Evolutionary conservation across 2,888 invertebrate species (phyloP), one percentile per base, ranked within the genome.

Genomic region (Polydrusus cervinus): DNA sequence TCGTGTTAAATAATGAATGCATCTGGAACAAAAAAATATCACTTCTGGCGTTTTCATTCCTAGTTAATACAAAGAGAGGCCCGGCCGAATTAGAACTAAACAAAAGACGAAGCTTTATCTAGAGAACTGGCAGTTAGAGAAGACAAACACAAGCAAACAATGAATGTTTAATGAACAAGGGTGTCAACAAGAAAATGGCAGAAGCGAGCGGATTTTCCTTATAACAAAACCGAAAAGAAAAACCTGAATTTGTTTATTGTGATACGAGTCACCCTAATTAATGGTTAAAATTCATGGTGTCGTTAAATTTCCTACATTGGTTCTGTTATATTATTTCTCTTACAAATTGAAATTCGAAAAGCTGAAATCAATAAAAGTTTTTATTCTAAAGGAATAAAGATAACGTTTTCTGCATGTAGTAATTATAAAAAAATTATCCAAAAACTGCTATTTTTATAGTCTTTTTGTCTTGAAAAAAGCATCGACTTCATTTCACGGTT

Each of bases 91-190:
- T 71, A 71, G 70, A 75, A 53, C 51, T 71, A 71, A 75, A 75
- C 75, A 75, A 75, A 75, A 66, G 67, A 34, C 64, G 47, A 47
- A 13, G 40, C 64, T 65, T 73, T 73, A 73, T 73, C 73, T 73
- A 60, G 38, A 60, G 38, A 60, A 38, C 55, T 55, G 55, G 67
- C 57, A 66, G 60, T 55, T 65, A 66, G 62, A 61, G 66, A 71
- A 73, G 20, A 49, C 55, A 51, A 64, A 49, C 51, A 67, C 47
- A 30, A 45, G 60, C 70, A 69, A 74, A 71, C 71, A 75, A 75
- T 71, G 71, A 71, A 75, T 75, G 71, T 71, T 71, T 75, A 75
- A 75, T 75, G 71, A 75, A 71, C 71, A 71, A 67, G 71, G 65
- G 71, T 67, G 75, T 75, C 68, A 68, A 75, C 71, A 75, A 71